Evolutionary conservation across 2,797 vertebrate genomes (phyloP), one percentile per base, ranked within the genome.

Genomic region (Phoebastria nigripes): DNA sequence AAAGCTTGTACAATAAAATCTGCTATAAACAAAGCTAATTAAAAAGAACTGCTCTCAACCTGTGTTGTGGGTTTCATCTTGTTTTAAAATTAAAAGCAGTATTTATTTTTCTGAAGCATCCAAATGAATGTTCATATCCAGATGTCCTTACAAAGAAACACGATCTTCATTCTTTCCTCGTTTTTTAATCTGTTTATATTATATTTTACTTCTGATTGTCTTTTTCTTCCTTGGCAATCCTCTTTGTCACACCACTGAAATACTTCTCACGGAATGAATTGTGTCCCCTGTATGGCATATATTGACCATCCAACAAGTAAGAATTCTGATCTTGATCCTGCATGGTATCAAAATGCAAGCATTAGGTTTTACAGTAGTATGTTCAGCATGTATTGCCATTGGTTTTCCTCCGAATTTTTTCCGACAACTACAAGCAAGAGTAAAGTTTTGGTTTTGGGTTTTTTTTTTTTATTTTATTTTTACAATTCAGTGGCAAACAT

Each of bases 201-300:
- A 72, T 86, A 93, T 94, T 97, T 97, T 91, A 97, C 66, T 98
- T 98, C 74, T 98, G 98, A 93, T 87, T 97, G 70, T 97, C 97
- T 89, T 97, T 97, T 95, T 98, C 98, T 95, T 98, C 99, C 63
- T 98, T 99, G 81, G 96, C 96, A 87, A 98, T 97, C 96, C 98
- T 99, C 97, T 99, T 99, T 91, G 98, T 99, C 67, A 99, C 96
- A 73, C 99, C 99, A 86, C 99, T 99, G 97, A 99, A 99, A 97
- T 99, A 99, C 95, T 99, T 99, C 95, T 99, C 99, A 95, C 99
- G 99, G 98, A 99, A 99, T 93, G 99, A 99, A 92, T 99, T 99
- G 98, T 99, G 99, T 92, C 99, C 98, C 97, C 98, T 98, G 97
- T 99, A 99, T 0, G 97, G 98, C 86, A 98, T 97, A 97, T 98